Evolutionary conservation across 2,797 vertebrate genomes (phyloP).

Genomic region (Sebastes kiyomatsui): DNA sequence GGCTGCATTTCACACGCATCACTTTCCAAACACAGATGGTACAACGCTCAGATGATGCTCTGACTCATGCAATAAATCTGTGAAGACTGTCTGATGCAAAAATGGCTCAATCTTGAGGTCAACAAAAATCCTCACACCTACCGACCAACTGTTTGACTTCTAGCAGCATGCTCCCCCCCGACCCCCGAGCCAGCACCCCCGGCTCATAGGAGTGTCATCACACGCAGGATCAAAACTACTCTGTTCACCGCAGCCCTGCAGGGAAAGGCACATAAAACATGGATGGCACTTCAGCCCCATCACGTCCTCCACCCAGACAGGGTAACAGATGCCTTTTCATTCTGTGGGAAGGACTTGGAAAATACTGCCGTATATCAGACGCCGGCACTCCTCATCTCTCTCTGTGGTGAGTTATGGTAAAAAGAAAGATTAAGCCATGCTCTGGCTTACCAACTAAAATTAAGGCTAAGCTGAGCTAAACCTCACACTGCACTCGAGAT

Average conservation of each 20-base stretch:
- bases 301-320: slow-evolving; percentile 29
- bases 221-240: slow-evolving; percentile 34
- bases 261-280: slow-evolving; percentile 42
- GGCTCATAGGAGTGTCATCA: slow-evolving; percentile 40
- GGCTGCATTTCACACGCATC: background rate
- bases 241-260: background rate
- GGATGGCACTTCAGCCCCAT: slow-evolving; percentile 30
- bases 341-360: slow-evolving; percentile 29
- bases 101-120: background rate
- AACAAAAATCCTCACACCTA: slow-evolving; percentile 29
- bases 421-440: slow-evolving; percentile 53
- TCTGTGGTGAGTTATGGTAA: slow-evolving; percentile 37
- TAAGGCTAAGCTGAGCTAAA: slow-evolving; percentile 54
- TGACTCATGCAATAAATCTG: slow-evolving; percentile 26
- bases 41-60: background rate
- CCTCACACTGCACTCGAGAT: slow-evolving; percentile 31
- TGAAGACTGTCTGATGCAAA: background rate
- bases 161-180: background rate
- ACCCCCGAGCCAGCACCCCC: background rate
- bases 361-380: slow-evolving; percentile 37
- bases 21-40: slow-evolving; percentile 9
- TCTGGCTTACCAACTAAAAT: slow-evolving; percentile 57
- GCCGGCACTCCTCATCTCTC: slow-evolving; percentile 34
- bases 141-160: slow-evolving; percentile 9
- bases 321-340: slow-evolving; percentile 59